Conservation (phyloP, 2,888 invertebrate species). For the Lasioglossum calceatum region DNA sequence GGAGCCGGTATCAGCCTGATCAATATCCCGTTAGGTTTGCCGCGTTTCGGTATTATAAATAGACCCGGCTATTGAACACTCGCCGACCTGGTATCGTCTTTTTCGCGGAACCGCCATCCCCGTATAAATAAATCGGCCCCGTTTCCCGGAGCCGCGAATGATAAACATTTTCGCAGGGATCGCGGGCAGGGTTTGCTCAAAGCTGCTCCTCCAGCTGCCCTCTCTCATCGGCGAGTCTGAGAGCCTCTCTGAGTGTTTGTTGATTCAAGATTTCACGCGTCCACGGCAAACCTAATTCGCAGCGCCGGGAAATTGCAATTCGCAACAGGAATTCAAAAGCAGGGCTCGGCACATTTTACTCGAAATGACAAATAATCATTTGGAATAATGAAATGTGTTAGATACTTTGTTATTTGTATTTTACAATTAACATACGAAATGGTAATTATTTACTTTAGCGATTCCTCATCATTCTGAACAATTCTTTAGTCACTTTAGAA, state of each 20-base stretch:
- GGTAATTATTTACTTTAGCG: not conserved
- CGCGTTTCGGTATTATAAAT: not conserved
- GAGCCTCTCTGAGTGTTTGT: not conserved
- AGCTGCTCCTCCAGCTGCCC: not conserved
- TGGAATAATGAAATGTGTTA: no score
- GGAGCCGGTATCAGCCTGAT: not conserved
- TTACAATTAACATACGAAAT: not conserved
- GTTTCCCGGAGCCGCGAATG: not conserved
- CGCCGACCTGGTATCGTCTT: not conserved
- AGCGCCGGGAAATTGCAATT: not conserved
- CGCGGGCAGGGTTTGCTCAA: not conserved
- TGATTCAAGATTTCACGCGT: not conserved
- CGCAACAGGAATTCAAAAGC: not conserved
- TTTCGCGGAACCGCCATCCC: not conserved
- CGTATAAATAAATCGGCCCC: slow-evolving; percentile 4
- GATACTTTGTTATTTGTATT: not conserved
- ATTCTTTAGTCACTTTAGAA: no score
- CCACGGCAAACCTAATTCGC: not conserved
- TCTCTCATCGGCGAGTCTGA: not conserved
- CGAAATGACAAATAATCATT: not conserved
- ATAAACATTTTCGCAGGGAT: slow-evolving; percentile 14
- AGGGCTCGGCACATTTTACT: not conserved
- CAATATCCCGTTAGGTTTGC: not conserved
- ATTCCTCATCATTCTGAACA: no score
- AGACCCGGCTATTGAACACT: not conserved